Conservation (phyloP, 2,113 vertebrate genomes). For the Pluvianellus socialis region DNA sequence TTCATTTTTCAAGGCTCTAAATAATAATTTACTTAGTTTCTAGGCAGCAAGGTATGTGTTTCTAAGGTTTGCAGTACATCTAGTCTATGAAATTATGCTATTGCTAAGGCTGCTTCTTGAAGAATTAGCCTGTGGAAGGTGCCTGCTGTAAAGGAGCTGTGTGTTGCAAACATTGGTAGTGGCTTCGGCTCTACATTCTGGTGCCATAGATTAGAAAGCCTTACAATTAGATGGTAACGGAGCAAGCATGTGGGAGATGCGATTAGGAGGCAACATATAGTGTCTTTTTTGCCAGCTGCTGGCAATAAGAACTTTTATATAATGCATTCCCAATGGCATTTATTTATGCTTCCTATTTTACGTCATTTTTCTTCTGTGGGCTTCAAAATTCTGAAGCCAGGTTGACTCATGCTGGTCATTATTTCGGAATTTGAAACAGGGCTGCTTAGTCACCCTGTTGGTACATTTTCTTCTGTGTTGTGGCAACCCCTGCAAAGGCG, state of each 20-base stretch:
- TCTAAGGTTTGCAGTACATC: background rate
- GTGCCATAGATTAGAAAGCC: background rate
- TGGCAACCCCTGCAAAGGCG: background rate
- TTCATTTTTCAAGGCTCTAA: background rate
- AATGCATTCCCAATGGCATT: background rate
- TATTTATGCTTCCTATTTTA: background rate
- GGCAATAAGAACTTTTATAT: background rate
- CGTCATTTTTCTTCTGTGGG: background rate
- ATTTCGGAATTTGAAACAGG: background rate
- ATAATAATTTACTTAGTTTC: background rate
- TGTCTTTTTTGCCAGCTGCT: background rate
- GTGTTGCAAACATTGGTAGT: background rate
- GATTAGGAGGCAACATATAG: background rate
- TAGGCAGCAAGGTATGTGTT: background rate
- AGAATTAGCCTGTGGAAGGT: background rate
- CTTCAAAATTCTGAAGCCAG: background rate
- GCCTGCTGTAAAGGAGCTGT: background rate
- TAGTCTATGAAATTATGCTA: background rate
- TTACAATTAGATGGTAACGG: background rate
- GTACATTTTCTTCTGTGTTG: background rate
- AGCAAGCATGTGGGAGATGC: background rate
- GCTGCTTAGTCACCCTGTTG: background rate
- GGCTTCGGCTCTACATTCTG: background rate
- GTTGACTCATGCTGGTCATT: conserved; percentile 20
- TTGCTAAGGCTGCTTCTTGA: background rate